Base-by-base conservation (phyloP, 2,797 vertebrate genomes). In the Iguana delicatissima region DNA sequence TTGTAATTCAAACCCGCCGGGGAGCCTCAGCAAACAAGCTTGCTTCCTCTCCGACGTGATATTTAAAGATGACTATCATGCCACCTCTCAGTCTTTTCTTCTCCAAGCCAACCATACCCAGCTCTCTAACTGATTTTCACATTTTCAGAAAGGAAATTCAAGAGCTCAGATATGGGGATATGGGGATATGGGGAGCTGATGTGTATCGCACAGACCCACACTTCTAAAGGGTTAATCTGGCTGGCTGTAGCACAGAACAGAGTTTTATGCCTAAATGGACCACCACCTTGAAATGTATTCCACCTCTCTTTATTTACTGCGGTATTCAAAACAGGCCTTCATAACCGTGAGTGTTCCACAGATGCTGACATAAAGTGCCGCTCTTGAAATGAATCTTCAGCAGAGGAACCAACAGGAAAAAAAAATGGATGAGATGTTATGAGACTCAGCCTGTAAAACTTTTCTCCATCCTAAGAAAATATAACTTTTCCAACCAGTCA, bases 361-460 rank as follows among this genome's bases (percentile, higher is more conserved):
- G 93, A n/a, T 82, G 90, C 87, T 86, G 92, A 86, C 0, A 0
- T 20, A 16, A 80, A 46, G 69, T 46, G 74, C 86, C 81, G 74
- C 72, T 90, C 79, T 93, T 91, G 80, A 57, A 91, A 92, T 90
- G 85, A 92, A 93, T 74, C 86, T 94, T 89, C 80, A 87, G 57
- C 80, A 67, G 86, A 89, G 91, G 89, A 94, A 91, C 72, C 84
- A 92, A 64, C 86, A 69, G 26, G 67, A 69, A 32, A 87, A 92
- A 62, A 22, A 62, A 16, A 85, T 1, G n/a, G 80, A 82, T 62
- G 85, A 80, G 89, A 85, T 85, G 80, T 92, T 92, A 91, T 86
- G 95, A 95, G 89, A 8, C 4, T 0, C 35, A 24, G 52, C 62
- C 80, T 59, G 79, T 73, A 89, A 86, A 93, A 79, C 20, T 90